phyloP scores from a whole-genome alignment of 2,888 invertebrate species.

The Notodonta dromedarius region DNA sequence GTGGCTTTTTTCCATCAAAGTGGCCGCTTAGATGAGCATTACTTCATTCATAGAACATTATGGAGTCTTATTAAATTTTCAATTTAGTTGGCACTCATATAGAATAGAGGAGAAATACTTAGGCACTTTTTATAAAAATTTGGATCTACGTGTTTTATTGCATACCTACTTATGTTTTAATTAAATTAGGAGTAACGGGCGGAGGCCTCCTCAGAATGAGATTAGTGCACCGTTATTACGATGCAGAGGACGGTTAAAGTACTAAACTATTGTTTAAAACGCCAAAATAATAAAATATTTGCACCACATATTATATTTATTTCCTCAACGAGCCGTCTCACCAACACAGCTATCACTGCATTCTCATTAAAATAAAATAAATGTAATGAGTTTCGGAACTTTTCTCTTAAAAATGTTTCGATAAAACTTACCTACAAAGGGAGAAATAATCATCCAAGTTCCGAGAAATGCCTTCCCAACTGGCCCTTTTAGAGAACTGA shows the following conservation, averaged over 20 bases:
- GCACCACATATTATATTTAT: no score
- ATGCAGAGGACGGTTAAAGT: no score
- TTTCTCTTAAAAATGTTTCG: slow-evolving; percentile 1
- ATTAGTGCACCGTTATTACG: no score
- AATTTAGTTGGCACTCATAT: neutral
- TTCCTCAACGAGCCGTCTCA: neutral
- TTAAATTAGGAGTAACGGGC: no score
- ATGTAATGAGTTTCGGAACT: neutral
- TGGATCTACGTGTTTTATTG: neutral
- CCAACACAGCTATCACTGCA: neutral
- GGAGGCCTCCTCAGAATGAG: no score
- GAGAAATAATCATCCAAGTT: slow-evolving; percentile 10
- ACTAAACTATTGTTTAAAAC: no score
- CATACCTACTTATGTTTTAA: no score
- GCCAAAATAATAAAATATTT: no score
- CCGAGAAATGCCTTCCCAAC: neutral
- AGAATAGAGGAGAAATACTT: neutral
- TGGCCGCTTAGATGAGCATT: slow-evolving; percentile 16
- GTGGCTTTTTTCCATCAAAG: slow-evolving; percentile 24
- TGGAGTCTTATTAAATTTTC: slow-evolving; percentile 13
- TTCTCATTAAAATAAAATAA: slow-evolving; percentile 1
- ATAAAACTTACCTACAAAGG: slow-evolving; percentile 7
- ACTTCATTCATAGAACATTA: slow-evolving; percentile 11
- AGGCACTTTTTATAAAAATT: neutral
- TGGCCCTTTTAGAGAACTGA: neutral